Base-by-base conservation (phyloP, 1,140 invertebrate species). In the Sesamia nonagrioides region DNA sequence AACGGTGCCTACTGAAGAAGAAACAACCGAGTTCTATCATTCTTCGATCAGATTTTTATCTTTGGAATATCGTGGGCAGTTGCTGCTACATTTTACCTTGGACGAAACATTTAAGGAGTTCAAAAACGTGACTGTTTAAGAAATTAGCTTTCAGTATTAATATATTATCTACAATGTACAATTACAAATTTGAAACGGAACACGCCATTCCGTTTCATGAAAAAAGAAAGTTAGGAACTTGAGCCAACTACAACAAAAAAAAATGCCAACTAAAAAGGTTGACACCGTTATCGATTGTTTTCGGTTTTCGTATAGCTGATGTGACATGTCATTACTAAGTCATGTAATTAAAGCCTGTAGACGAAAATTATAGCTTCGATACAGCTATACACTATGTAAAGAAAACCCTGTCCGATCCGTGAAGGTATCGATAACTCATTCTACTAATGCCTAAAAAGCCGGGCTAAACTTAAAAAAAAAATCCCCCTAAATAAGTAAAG, bases 1-100 rank as follows among this genome's bases (percentile, higher is more conserved):
- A 69, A 33, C 42, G 6, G n/a, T 69, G 66, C 66, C 66, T 50
- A 15, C 45, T 37, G 40, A 40, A 40, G 60, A 48, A 69, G 13
- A 17, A 58, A 58, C 3, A 11, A 27, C 54, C 21, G 27, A 35
- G n/a, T 21, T 7, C 27, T 60, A 35, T 60, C 56, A 15, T 35
- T 60, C 27, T 6, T 3, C 37, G 6, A 40, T 40, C 37, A 15
- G 56, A 33, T 33, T 33, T 27, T 35, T 27, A 60, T 60, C 33
- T 27, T 17, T 15, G 4, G 0, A 15, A 35, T 35, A 60, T 33
- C 33, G 56, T 60, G 27, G 15, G 15, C 33, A 60, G 56, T 60
- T 58, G 11, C 11, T 33, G 6, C 2, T 58, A 58, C 33, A 33
- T 56, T 56, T 35, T 27, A 1, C 45, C 45, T 5, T 45, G 42